phyloP scores from a whole-genome alignment of 1,140 invertebrate species.

The Stegodyphus mimosarum region DNA sequence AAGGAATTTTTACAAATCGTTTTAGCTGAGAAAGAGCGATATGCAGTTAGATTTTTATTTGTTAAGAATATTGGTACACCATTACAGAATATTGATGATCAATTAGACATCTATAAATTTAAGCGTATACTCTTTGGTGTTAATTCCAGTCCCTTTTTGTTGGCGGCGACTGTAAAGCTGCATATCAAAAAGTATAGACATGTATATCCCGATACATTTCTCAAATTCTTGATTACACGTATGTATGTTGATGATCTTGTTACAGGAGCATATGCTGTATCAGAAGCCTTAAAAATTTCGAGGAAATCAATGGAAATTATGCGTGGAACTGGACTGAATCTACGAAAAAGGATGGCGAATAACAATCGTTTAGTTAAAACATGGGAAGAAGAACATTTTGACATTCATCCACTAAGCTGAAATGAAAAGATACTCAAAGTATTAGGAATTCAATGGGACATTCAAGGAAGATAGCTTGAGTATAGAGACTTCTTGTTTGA shows the following conservation, averaged over 20 bases:
- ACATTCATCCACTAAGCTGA: slow-evolving; percentile 1
- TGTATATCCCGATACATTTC: not conserved
- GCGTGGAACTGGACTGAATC: not conserved
- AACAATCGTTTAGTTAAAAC: not conserved
- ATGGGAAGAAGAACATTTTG: not conserved
- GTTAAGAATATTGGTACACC: no score
- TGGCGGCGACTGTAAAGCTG: not conserved
- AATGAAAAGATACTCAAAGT: not conserved
- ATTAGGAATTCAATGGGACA: not conserved
- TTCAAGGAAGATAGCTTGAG: not conserved
- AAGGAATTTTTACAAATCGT: no score
- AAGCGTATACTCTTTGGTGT: no score
- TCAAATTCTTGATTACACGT: not conserved
- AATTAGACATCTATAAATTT: no score
- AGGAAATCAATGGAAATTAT: not conserved
- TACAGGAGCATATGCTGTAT: not conserved
- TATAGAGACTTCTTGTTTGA: not conserved
- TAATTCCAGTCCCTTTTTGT: not conserved
- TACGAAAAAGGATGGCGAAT: not conserved
- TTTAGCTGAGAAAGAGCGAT: no score
- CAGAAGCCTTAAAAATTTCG: not conserved
- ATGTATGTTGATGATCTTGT: slow-evolving; percentile 1
- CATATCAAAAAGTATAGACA: not conserved
- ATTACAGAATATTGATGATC: no score
- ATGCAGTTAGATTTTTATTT: not conserved